Evolutionary conservation across 2,797 vertebrate species (phyloP), one percentile per base, ranked within the genome.

Genomic region (Agapornis canus): DNA sequence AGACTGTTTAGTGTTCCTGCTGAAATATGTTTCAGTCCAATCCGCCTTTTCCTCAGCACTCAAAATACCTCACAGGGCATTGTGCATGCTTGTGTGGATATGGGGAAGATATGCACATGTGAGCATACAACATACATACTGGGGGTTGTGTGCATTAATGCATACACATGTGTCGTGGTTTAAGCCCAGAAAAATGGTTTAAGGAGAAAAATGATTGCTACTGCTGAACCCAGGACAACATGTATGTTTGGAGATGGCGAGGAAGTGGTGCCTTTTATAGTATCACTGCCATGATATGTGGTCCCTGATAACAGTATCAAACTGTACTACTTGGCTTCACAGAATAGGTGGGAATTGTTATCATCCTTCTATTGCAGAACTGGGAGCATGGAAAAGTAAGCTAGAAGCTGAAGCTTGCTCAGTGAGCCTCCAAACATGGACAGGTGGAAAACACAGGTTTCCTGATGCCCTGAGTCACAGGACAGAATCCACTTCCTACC

Each of bases 381-480:
- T 12, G 40, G 31, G 52, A 88, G 32, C 15, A 25, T 4, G 43
- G 60, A 43, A 75, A 49, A 32, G 32, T 13, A 26, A 69, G 32
- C 13, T 2, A 25, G 17, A 11, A 63, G 25, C 31, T 77, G 37
- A 29, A 59, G 56, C 40, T 42, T 6, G 5, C 29, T 11, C 48
- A 75, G 57, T 3, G 3, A 79, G 21, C 32, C 32, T 1, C 1
- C 22, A 59, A 20, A 72, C 5, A 23, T 0, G 0, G 9, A 40
- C 13, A 73, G 23, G n/a, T 3, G 2, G 23, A 49, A 5, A 86
- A 72, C 6, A 47, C 1, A 42, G 37, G 6, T 35, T 72, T 85
- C 32, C 32, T 19, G 6, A 29, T 77, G 49, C 57, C 12, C 25
- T n/a, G 32, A 45, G 8, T 48, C 39, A 42, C 39, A 42, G 15